Evolutionary conservation across 1,140 invertebrate genomes (phyloP).

Genomic region (Cepaea nemoralis): DNA sequence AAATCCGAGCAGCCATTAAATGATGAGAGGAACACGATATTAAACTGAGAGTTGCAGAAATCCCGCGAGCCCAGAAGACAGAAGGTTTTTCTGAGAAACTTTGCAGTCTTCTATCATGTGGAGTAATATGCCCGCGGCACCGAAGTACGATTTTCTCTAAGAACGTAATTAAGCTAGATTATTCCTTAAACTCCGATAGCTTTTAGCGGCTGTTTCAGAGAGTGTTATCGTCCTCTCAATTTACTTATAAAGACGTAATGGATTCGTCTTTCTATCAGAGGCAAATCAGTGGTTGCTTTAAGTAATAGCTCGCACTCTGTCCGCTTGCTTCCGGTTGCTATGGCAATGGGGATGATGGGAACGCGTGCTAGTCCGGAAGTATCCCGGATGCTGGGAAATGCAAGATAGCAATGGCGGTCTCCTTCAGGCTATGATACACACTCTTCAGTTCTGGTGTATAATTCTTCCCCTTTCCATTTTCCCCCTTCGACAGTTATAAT

Average conservation of each 20-base stretch:
- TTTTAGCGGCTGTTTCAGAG: conserved; percentile 37
- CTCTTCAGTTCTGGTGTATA: conserved; percentile 18
- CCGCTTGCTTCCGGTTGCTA: conserved; percentile 26
- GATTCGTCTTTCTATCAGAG: conserved; percentile 39
- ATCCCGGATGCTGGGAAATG: conserved; percentile 37
- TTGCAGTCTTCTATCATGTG: conserved; percentile 32
- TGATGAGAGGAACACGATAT: conserved; percentile 30
- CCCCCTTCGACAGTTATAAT: conserved; percentile 12
- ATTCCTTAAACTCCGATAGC: conserved; percentile 41
- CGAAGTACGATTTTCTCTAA: conserved; percentile 33
- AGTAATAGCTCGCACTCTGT: conserved; percentile 43
- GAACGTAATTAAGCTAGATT: conserved; percentile 41
- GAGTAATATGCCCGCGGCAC: conserved; percentile 38
- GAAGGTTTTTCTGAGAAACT: conserved; percentile 24
- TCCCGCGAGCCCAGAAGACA: conserved; percentile 15
- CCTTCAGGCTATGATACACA: conserved; percentile 37
- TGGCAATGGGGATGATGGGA: conserved; percentile 31
- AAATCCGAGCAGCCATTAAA: conserved; percentile 33
- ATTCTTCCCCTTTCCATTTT: conserved; percentile 30
- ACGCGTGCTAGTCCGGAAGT: conserved; percentile 37
- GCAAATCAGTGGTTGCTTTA: conserved; percentile 40
- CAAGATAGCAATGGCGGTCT: conserved; percentile 34
- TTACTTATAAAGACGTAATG: conserved; percentile 44
- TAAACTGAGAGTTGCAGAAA: conserved; percentile 31
- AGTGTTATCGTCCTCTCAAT: conserved; percentile 40